Percentiles rank a stretch among this genome's conserved stretches.
Conservation (phyloP, 2,888 invertebrate species). For the Dermolepida albohirtum region DNA sequence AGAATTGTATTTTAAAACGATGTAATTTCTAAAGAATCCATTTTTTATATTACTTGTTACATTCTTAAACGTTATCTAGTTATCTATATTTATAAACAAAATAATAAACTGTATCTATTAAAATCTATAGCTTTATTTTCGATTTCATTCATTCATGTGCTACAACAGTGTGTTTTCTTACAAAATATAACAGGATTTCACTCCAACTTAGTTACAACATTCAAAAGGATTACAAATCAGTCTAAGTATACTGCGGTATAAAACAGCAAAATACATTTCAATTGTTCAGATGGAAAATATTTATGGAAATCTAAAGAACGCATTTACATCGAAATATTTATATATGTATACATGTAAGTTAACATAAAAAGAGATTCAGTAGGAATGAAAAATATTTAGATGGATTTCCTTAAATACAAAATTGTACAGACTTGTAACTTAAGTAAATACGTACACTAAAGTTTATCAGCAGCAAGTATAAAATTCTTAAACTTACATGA, state of each 20-base stretch:
- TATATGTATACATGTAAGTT: conserved; percentile 38
- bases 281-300: conserved; percentile 22
- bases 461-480: conserved; percentile 22
- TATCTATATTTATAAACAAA: no score
- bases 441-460: conserved; percentile 9
- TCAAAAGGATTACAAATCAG: conserved; percentile 45
- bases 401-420: conserved; percentile 25
- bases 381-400: conserved; percentile 32
- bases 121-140: conserved; percentile 60
- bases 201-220: conserved; percentile 52
- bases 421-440: conserved; percentile 23
- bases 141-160: conserved; percentile 62
- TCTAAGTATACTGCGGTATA: conserved; percentile 36
- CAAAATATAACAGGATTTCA: conserved; percentile 59
- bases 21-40: no score
- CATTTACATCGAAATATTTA: conserved; percentile 26
- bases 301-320: conserved; percentile 29
- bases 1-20: no score
- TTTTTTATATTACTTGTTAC: no score
- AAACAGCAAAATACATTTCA: conserved; percentile 31
- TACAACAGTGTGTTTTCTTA: conserved; percentile 63
- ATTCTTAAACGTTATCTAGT: no score
- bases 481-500: conserved; percentile 25
- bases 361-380: conserved; percentile 33
- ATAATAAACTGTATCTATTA: conserved; percentile 44